Evolutionary conservation across 2,797 vertebrate species (phyloP), one percentile per base, ranked within the genome.

Genomic region (Anguilla marmorata): DNA sequence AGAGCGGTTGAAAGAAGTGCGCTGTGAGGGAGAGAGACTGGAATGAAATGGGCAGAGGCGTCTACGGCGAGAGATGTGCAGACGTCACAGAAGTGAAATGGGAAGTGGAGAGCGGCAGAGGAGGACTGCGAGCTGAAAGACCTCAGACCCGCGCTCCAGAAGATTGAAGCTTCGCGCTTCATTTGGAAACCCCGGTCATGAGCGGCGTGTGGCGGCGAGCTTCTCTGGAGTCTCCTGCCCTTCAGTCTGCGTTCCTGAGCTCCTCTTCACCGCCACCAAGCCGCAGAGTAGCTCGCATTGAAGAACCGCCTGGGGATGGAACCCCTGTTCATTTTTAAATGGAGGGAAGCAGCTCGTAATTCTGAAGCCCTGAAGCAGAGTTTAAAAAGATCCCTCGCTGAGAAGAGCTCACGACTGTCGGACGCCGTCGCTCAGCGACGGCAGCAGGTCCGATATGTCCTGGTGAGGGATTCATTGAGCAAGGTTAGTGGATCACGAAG

Each of bases 31-130:
- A 86, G 41, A 4, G 69, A 12, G 54, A 69, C n/a, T 30, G 60
- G 41, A 16, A 74, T 76, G 45, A 60, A 54, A 54, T 86, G 30
- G 66, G 87, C 14, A 69, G 87, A 85, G 52, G 58, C 90, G 88
- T 82, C 86, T 56, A 21, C 41, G 4, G 76, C 14, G 4, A 48
- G 37, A 1, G 24, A 16, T 6, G 16, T 5, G 41, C 14, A 45
- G 45, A 24, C 19, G 24, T 41, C 24, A 7, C 37, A 0, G 8
- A 27, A 4, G 33, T 80, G 74, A 30, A 72, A 52, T 11, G 50
- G 50, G 50, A 52, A 0, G 50, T 12, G 50, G 7, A 52, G 50
- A 52, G 50, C 14, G 56, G 2, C 12, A 58, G 56, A 3, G 56
- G 2, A 19, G 56, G 56, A 58, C 12, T 3, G 56, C 2, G 16